Conservation (phyloP, 2,797 vertebrate species). For the Holocentrus rufus region DNA sequence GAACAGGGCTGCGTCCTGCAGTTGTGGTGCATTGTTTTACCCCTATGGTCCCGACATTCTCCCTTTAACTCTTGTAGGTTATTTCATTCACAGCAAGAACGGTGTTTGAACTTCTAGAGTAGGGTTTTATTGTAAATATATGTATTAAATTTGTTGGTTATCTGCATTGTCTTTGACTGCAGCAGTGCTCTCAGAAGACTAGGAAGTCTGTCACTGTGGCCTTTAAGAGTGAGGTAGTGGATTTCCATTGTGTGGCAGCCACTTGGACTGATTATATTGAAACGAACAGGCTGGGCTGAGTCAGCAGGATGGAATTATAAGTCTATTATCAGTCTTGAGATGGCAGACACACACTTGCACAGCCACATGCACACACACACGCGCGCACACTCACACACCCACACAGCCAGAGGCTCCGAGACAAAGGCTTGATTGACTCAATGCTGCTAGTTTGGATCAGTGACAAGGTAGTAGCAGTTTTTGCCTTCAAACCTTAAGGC, state of each 20-base stretch:
- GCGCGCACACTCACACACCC: background rate
- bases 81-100: background rate
- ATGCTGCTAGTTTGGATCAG: background rate
- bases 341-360: conserved; percentile 20
- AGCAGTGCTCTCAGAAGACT: too few species aligned
- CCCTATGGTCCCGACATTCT: background rate
- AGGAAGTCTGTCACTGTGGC: conserved; percentile 5
- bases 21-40: background rate
- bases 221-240: conserved; percentile 8
- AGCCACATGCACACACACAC: background rate
- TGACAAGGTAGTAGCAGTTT: conserved; percentile 20
- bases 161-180: conserved; percentile 1
- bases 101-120: background rate
- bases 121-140: background rate
- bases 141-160: background rate
- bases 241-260: conserved; percentile 28
- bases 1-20: background rate
- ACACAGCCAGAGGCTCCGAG: background rate
- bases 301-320: conserved; percentile 44
- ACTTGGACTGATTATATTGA: conserved; percentile 29
- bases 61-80: background rate
- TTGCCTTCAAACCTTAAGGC: conserved; percentile 8
- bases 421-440: conserved; percentile 26
- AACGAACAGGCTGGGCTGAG: conserved; percentile 48
- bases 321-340: conserved; percentile 50